Percentiles rank a stretch among this genome's conserved stretches.
phyloP scores from a whole-genome alignment of 2,797 vertebrate genomes.

The Clarias laeviceps region DNA sequence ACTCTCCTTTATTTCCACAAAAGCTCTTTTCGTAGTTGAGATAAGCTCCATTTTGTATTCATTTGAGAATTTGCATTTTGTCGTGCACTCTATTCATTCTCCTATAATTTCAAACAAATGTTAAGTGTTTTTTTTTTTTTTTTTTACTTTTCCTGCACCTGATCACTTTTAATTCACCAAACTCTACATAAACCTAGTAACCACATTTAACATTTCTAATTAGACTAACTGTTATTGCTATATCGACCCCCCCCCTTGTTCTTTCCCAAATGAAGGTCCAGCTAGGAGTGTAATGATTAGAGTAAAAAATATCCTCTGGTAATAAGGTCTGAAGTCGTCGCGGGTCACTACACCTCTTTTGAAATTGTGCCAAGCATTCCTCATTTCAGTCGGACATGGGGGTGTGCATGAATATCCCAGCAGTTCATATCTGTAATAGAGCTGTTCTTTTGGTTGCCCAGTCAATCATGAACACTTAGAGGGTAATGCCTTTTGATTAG shows the following conservation, averaged over 20 bases:
- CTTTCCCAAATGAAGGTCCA: neutral
- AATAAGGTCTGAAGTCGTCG: neutral
- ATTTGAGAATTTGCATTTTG: constrained; percentile 10
- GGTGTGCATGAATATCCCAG: neutral
- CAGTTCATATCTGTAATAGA: neutral
- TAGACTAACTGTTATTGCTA: neutral
- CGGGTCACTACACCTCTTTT: neutral
- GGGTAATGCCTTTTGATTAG: constrained; percentile 14
- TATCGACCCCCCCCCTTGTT: neutral
- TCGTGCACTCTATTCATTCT: neutral
- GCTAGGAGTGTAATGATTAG: constrained; percentile 12
- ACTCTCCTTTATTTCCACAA: neutral
- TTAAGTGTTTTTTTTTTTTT: neutral
- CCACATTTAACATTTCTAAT: neutral
- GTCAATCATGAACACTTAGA: neutral
- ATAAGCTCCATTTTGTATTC: constrained; percentile 15
- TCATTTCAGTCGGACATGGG: constrained; percentile 18
- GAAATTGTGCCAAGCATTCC: neutral
- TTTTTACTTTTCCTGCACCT: neutral
- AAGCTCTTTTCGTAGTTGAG: constrained; percentile 15
- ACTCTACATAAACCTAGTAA: neutral
- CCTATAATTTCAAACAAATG: neutral
- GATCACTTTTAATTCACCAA: neutral
- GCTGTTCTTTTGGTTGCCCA: neutral
- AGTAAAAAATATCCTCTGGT: neutral